A percentile compares a stretch with the other conserved stretches of the same genome.
phyloP scores from a whole-genome alignment of 2,888 invertebrate genomes.

The Hypomecis punctinalis region DNA sequence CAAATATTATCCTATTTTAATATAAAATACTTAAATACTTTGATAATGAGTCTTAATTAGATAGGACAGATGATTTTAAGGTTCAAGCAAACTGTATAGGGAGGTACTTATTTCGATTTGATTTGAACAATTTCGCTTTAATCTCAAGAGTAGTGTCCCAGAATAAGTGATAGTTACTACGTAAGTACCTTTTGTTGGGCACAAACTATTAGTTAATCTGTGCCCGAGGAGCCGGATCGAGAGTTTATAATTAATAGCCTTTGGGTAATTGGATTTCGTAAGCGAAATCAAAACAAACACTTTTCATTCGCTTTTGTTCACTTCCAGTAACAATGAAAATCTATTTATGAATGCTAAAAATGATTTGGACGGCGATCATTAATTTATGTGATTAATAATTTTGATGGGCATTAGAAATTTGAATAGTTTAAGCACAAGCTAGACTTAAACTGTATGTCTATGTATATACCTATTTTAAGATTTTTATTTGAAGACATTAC shows the following conservation, averaged over 20 bases:
- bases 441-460: too few species aligned
- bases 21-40: too few species aligned
- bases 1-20: background rate
- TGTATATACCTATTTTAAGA: too few species aligned
- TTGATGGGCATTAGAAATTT: too few species aligned
- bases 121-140: constrained; percentile 9
- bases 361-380: background rate
- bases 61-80: constrained; percentile 9
- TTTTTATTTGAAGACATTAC: too few species aligned
- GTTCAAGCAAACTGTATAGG: constrained; percentile 3
- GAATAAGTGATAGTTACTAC: background rate
- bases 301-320: constrained; percentile 17
- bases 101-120: background rate
- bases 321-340: constrained; percentile 3
- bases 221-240: constrained; percentile 2
- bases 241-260: constrained; percentile 17
- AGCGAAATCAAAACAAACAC: constrained; percentile 33
- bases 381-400: background rate
- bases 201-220: background rate
- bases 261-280: constrained; percentile 19
- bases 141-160: constrained; percentile 1
- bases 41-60: background rate
- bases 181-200: background rate
- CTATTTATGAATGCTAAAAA: constrained; percentile 1
- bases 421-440: too few species aligned